Percentiles rank a stretch among this genome's conserved stretches.
These are phyloP conservation scores for Astropecten irregularis DNA, from an alignment of 53 echinoderm and acorn worm species.

Conservation along the genomic window DNA sequence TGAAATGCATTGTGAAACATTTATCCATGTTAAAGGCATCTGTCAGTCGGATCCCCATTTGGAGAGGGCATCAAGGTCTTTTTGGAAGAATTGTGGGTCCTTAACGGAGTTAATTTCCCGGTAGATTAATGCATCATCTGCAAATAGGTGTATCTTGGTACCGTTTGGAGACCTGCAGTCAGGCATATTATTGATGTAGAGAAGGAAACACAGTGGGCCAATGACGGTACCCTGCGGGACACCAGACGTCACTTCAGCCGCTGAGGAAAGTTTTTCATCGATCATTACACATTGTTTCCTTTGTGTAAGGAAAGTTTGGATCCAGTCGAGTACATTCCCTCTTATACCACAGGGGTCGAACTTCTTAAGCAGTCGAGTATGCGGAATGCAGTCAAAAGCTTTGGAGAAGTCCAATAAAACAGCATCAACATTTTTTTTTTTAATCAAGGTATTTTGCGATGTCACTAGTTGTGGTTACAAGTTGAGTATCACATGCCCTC, in stretches of 20 bases:
- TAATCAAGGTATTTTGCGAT: too few species aligned
- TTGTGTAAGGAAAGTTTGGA: not conserved
- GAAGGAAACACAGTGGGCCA: not conserved
- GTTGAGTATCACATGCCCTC: constrained; percentile 10
- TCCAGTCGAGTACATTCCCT: not conserved
- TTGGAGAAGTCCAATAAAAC: too few species aligned
- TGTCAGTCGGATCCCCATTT: not conserved
- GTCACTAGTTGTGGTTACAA: not conserved
- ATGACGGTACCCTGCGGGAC: not conserved
- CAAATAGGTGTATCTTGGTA: not conserved
- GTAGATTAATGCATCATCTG: too few species aligned
- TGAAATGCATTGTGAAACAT: not conserved
- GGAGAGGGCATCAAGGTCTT: too few species aligned
- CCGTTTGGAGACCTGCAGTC: not conserved
- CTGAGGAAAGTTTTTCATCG: not conserved
- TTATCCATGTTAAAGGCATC: not conserved
- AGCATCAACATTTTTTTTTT: too few species aligned
- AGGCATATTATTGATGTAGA: not conserved
- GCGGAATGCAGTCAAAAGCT: too few species aligned
- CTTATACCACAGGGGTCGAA: not conserved
- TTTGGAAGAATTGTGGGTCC: too few species aligned
- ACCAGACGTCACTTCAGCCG: not conserved
- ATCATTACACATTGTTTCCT: not conserved
- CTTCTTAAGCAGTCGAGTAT: too few species aligned
- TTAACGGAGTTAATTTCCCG: too few species aligned